These are phyloP conservation scores for Macrophya annulata DNA, from an alignment of 2,888 invertebrate genomes.

Conservation along the genomic window DNA sequence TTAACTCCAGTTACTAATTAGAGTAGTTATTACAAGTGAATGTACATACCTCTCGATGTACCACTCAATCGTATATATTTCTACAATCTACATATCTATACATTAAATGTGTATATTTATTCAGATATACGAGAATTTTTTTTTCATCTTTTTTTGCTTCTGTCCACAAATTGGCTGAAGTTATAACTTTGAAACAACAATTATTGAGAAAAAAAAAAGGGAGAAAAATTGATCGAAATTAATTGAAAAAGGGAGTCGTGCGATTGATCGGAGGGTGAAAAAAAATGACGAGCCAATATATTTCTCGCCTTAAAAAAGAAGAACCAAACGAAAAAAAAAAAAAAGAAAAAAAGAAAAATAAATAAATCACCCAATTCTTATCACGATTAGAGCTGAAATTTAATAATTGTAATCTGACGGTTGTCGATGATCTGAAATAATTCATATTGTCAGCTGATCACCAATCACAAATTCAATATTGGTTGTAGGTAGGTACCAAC, in stretches of 20 bases:
- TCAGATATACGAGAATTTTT: background rate
- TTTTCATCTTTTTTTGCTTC: background rate
- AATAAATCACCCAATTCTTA: background rate
- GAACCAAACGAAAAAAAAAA: background rate
- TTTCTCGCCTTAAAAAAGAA: background rate
- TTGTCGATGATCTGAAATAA: background rate
- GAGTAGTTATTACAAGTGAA: slow-evolving; percentile 42
- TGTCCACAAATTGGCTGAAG: background rate
- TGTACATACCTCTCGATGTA: too few species aligned
- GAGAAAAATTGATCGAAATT: background rate
- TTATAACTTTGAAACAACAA: background rate
- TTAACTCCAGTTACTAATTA: slow-evolving; percentile 7
- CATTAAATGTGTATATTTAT: too few species aligned
- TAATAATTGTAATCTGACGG: slow-evolving; percentile 13
- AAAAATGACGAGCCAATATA: background rate
- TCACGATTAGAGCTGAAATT: background rate
- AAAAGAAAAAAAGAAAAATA: background rate
- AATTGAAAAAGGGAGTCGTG: background rate
- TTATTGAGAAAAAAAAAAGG: background rate
- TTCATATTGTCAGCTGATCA: background rate
- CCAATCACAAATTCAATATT: background rate
- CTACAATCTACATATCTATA: background rate
- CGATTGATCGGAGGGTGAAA: background rate
- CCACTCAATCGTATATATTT: slow-evolving; percentile 52
- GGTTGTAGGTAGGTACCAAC: background rate